Base-by-base conservation (phyloP, 1,140 invertebrate genomes). In the Andricus grossulariae region DNA sequence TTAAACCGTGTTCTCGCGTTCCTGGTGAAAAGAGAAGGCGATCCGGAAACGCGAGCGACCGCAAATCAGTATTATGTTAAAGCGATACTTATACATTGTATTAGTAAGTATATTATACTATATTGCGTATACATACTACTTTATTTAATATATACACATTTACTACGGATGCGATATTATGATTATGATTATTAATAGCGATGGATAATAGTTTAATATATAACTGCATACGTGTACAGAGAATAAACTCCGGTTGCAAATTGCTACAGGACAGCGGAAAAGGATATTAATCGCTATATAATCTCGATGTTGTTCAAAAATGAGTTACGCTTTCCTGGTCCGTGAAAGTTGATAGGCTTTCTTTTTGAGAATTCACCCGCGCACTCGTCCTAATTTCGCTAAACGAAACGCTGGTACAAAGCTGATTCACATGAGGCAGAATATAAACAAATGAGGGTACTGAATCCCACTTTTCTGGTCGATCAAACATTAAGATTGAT, bases 1-100 rank as follows among this genome's bases (percentile, higher is more conserved):
- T 21, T 79, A 86, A 85, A 83, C 75, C 76, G 60, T 39, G 60
- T 66, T 66, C 25, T 66, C 32, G 60, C 13, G 18, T 66, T n/a
- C 60, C 60, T 76, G 60, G 5, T n/a, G 16, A 15, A 54, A 18
- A n/a, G 51, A 18, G 16, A 3, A 54, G 39, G 1, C 25, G 32
- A 66, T 66, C 25, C 60, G 60, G 60, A 66, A 39, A n/a, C 18
- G 18, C 25, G 25, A 66, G 25, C 13, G 39, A 66, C 60, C 84
- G 84, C 78, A 84, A 86, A 90, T 91, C 89, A 90, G 88, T 91
- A 90, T 91, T 90, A 91, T 80, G 79, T 89, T 86, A 71, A 86
- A 87, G 77, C 83, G 83, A 87, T 89, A 87, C 82, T 89, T 87
- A 84, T 84, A 89, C 81, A 87, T 88, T 86, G 83, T 87, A 87